Conservation (phyloP, 2,888 invertebrate genomes). For the Dicycla oo region DNA sequence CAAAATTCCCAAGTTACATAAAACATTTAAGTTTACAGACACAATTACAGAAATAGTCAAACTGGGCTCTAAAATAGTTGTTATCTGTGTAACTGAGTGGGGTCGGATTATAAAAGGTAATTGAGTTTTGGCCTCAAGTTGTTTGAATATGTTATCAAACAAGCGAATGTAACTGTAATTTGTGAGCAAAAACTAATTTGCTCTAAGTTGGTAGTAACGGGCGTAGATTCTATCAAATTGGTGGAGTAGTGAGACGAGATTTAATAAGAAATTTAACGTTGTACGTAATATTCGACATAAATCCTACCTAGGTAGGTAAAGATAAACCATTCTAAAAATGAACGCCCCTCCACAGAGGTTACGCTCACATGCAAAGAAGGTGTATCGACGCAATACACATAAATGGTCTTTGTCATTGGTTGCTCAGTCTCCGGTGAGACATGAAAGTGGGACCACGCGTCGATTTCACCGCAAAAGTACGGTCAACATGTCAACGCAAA, state of each 20-base stretch:
- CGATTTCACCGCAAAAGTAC: too few relatives aligned
- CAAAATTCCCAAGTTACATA: constrained; percentile 8
- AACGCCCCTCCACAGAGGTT: too few relatives aligned
- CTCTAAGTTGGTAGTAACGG: constrained; percentile 32
- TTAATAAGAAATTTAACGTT: constrained; percentile 2
- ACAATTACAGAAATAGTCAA: constrained; percentile 51
- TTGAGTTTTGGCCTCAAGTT: constrained; percentile 62
- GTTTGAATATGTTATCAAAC: constrained; percentile 66
- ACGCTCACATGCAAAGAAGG: too few relatives aligned
- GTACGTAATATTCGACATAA: constrained; percentile 11
- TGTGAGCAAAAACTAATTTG: constrained; percentile 65
- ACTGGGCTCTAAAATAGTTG: constrained; percentile 48
- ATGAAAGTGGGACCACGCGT: too few relatives aligned
- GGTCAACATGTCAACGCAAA: too few relatives aligned
- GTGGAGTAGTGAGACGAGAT: constrained; percentile 2
- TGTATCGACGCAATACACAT: too few relatives aligned
- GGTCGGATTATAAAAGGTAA: constrained; percentile 66
- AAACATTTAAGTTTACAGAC: constrained; percentile 29
- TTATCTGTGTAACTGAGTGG: constrained; percentile 57
- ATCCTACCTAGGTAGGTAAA: too few relatives aligned
- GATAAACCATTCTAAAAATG: too few relatives aligned
- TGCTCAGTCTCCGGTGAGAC: too few relatives aligned
- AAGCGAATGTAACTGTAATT: constrained; percentile 59
- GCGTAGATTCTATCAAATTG: constrained; percentile 41
- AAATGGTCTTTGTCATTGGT: too few relatives aligned